Percentiles rank a stretch among this genome's conserved stretches.
Evolutionary conservation across 1,140 invertebrate genomes (phyloP).

Genomic region (Drosophila lacteicornis): DNA sequence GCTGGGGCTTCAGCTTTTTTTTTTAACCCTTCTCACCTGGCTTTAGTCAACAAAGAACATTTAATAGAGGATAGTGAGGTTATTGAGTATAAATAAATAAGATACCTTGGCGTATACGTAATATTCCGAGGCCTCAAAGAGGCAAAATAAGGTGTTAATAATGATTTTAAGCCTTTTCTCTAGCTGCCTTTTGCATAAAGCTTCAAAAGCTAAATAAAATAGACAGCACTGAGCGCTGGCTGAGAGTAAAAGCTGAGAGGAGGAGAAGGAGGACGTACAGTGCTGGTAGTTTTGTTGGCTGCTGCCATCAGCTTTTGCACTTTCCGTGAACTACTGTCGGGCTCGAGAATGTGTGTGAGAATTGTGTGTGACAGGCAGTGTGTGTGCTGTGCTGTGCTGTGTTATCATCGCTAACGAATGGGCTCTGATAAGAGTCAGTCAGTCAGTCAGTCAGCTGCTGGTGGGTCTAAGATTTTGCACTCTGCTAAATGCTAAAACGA

Average conservation of each 20-base stretch:
- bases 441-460: constrained; percentile 9
- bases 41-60: neutral
- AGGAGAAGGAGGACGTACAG: neutral
- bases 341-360: neutral
- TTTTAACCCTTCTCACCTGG: neutral
- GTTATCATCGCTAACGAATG: constrained; percentile 25
- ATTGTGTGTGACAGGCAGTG: constrained; percentile 14
- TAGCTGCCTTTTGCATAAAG: too few species aligned
- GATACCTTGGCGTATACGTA: constrained; percentile 4
- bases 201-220: neutral
- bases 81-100: too few species aligned
- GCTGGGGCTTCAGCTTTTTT: constrained; percentile 3
- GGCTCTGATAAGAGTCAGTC: constrained; percentile 16
- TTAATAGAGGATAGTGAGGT: neutral
- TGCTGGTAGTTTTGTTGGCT: neutral
- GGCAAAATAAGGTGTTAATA: neutral
- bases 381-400: constrained; percentile 21
- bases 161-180: neutral
- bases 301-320: constrained; percentile 45
- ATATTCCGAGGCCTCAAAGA: neutral
- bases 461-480: constrained; percentile 16
- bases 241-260: neutral
- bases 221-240: neutral
- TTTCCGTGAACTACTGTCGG: constrained; percentile 49
- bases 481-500: constrained; percentile 3